A percentile compares a stretch with the other conserved stretches of the same genome.
Conservation (phyloP, 2,113 vertebrate genomes). For the Psilopsiagon aymara region DNA sequence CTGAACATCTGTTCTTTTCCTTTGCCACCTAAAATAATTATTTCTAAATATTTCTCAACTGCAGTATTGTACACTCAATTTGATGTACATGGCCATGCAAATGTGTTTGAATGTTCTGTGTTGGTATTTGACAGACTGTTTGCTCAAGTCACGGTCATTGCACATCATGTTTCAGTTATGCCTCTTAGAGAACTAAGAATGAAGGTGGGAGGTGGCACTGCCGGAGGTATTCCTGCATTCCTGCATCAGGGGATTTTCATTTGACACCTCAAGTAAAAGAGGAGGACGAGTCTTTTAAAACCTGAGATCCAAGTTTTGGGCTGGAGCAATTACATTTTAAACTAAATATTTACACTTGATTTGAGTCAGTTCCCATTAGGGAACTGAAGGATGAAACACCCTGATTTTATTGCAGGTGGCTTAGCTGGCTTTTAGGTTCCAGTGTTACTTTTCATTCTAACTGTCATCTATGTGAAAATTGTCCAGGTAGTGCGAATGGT, state of each 20-base stretch:
- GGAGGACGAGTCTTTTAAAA: not conserved
- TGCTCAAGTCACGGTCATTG: not conserved
- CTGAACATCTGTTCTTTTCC: not conserved
- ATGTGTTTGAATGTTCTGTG: not conserved
- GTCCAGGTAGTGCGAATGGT: not conserved
- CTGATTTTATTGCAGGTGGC: not conserved
- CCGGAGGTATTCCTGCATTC: not conserved
- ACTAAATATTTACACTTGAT: not conserved
- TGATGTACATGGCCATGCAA: not conserved
- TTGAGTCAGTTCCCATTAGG: not conserved
- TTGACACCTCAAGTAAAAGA: not conserved
- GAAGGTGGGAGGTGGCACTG: not conserved
- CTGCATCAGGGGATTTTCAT: not conserved
- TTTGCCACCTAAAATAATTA: not conserved
- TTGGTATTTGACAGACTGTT: not conserved
- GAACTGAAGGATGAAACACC: not conserved
- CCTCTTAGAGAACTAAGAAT: not conserved
- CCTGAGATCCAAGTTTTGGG: not conserved
- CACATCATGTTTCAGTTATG: not conserved
- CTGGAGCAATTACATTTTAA: not conserved
- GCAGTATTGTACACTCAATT: not conserved
- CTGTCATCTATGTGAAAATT: not conserved
- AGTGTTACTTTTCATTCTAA: conserved; percentile 4
- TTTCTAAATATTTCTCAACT: not conserved
- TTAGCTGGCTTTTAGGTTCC: not conserved